Conservation (phyloP, 2,888 invertebrate genomes). For the Penaeus monodon region DNA sequence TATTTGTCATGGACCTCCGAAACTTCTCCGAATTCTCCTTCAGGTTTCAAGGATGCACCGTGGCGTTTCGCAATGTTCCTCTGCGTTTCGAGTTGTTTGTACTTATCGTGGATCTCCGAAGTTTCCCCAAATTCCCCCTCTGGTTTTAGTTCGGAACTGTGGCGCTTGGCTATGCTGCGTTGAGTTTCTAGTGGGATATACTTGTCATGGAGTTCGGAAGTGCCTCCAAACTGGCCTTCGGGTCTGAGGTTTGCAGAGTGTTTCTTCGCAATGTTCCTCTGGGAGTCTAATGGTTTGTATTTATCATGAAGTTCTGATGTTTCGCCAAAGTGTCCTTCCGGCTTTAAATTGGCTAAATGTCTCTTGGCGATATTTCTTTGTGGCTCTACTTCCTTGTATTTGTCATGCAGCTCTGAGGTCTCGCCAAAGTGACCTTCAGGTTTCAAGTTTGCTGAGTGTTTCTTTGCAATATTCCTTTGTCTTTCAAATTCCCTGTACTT, state of each 20-base stretch:
- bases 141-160: slow-evolving; percentile 45
- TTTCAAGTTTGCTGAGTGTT: slow-evolving; percentile 46
- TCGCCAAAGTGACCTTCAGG: slow-evolving; percentile 49
- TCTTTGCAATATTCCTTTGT: slow-evolving; percentile 49
- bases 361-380: slow-evolving; percentile 29
- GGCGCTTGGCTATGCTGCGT: slow-evolving; percentile 53
- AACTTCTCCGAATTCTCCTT: slow-evolving; percentile 38
- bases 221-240: slow-evolving; percentile 53
- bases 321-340: slow-evolving; percentile 53
- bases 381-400: slow-evolving; percentile 30
- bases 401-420: slow-evolving; percentile 44
- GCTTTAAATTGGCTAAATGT: slow-evolving; percentile 10
- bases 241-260: slow-evolving; percentile 24
- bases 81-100: slow-evolving; percentile 21
- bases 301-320: slow-evolving; percentile 52
- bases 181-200: slow-evolving; percentile 29
- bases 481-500: slow-evolving; percentile 19
- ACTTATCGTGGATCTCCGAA: slow-evolving; percentile 49
- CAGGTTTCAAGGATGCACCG: slow-evolving; percentile 18
- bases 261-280: slow-evolving; percentile 39
- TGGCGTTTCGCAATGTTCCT: slow-evolving; percentile 50
- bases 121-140: slow-evolving; percentile 58
- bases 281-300: slow-evolving; percentile 15
- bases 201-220: slow-evolving; percentile 53
- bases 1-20: slow-evolving; percentile 51